Percentiles rank a stretch among this genome's conserved stretches.
phyloP scores from a whole-genome alignment of 2,113 vertebrate species.

The Gavia stellata region DNA sequence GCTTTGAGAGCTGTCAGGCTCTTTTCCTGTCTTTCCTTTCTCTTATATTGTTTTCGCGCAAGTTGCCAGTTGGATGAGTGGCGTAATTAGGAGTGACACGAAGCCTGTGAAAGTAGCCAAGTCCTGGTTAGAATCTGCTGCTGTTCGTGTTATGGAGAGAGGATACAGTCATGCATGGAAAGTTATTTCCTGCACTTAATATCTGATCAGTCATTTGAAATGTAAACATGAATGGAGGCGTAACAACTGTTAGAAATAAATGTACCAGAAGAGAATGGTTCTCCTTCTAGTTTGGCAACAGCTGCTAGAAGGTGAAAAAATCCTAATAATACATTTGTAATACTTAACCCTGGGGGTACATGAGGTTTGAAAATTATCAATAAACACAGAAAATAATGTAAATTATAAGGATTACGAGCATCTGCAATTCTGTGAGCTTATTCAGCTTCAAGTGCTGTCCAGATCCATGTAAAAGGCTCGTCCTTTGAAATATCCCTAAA shows the following conservation, averaged over 20 bases:
- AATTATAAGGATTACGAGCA: not conserved
- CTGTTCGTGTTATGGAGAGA: not conserved
- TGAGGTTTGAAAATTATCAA: not conserved
- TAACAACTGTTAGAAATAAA: not conserved
- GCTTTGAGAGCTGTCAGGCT: not conserved
- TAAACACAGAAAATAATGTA: not conserved
- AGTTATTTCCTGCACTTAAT: conserved; percentile 36
- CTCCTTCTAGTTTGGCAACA: not conserved
- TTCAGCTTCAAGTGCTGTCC: not conserved
- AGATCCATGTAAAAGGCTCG: not conserved
- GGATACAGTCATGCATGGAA: not conserved
- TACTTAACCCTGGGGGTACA: not conserved
- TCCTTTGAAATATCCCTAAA: not conserved
- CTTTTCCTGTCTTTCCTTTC: not conserved
- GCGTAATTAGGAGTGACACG: not conserved
- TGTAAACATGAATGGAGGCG: not conserved
- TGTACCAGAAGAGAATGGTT: not conserved
- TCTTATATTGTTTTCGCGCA: not conserved
- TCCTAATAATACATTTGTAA: not conserved
- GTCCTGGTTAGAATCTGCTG: not conserved
- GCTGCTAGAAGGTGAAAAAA: not conserved
- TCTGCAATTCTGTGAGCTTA: not conserved
- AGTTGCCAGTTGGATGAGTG: not conserved
- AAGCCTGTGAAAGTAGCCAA: not conserved
- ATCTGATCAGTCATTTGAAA: conserved; percentile 20